Conservation (phyloP, 2,113 vertebrate genomes). For the Panthera leo region DNA sequence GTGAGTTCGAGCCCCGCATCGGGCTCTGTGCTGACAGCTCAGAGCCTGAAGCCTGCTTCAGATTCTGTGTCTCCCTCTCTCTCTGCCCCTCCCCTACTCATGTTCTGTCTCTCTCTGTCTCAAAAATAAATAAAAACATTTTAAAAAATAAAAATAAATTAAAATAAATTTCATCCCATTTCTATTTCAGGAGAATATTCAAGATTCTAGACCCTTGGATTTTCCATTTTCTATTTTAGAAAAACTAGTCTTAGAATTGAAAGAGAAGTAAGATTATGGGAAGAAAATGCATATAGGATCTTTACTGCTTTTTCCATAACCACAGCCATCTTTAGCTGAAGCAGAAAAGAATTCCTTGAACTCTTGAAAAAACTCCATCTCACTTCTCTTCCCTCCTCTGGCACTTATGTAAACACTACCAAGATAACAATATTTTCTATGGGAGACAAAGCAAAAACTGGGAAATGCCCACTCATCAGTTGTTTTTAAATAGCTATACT, state of each 20-base stretch:
- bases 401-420: neutral
- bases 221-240: neutral
- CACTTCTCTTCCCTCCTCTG: neutral
- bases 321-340: neutral
- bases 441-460: slow-evolving; percentile 27
- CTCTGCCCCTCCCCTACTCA: no score
- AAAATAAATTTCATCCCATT: neutral
- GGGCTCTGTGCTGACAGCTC: no score
- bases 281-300: neutral
- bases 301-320: neutral
- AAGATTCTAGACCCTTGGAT: neutral
- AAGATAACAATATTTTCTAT: slow-evolving; percentile 24
- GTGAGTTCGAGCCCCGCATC: accelerated
- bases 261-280: neutral
- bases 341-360: accelerated
- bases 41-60: no score
- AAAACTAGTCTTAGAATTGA: slow-evolving; percentile 25
- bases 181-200: neutral
- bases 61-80: no score
- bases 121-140: no score
- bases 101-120: no score
- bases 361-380: neutral
- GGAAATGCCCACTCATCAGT: slow-evolving; percentile 39
- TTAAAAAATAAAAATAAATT: no score
- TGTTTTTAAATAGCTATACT: slow-evolving; percentile 74